Evolutionary conservation across 2,113 vertebrate genomes (phyloP).

Genomic region (Petroica traversi): DNA sequence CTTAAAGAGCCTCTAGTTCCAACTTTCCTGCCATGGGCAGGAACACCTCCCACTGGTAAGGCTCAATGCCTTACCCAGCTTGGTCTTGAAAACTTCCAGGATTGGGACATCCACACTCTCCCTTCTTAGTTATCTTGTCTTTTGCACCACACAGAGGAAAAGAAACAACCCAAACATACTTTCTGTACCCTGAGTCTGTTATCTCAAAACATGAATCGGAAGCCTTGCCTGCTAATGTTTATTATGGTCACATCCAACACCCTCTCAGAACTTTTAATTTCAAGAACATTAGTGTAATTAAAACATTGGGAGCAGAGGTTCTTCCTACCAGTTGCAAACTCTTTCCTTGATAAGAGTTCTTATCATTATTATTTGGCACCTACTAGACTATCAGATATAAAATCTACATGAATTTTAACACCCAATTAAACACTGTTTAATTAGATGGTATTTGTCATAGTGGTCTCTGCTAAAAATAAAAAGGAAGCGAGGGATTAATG

Average conservation of each 20-base stretch:
- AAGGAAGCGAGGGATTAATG: background rate
- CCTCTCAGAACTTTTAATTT: background rate
- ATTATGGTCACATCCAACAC: background rate
- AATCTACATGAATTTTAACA: constrained; percentile 23
- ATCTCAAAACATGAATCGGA: background rate
- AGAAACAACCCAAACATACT: rapidly evolving
- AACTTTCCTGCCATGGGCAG: background rate
- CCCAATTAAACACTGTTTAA: constrained; percentile 26
- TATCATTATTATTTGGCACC: background rate
- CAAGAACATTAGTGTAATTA: background rate
- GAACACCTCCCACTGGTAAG: background rate
- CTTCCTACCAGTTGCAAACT: background rate
- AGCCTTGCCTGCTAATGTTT: background rate
- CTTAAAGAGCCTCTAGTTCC: background rate
- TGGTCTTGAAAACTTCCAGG: background rate
- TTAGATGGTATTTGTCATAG: constrained; percentile 19
- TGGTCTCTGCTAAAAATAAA: constrained; percentile 2
- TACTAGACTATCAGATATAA: background rate
- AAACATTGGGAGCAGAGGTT: background rate
- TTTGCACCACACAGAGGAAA: background rate
- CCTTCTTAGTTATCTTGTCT: background rate
- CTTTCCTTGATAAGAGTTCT: background rate
- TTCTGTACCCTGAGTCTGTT: background rate
- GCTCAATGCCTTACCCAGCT: background rate
- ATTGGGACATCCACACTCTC: background rate